Evolutionary conservation across 1,140 invertebrate genomes (phyloP), one percentile per base, ranked within the genome.

Genomic region (Scaptomyza pallida): DNA sequence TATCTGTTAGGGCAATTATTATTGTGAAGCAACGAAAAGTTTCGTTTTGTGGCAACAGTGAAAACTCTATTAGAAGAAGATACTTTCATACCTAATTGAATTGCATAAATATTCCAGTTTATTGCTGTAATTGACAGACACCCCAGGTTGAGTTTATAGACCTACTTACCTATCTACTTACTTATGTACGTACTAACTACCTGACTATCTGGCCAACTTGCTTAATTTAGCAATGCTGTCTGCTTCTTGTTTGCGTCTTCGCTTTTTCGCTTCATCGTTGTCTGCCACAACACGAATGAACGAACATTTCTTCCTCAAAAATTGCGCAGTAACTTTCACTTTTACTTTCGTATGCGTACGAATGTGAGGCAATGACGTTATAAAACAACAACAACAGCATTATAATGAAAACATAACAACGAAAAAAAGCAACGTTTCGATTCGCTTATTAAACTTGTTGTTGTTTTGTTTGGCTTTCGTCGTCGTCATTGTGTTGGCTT

Each of bases 301-400:
- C 81, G 44, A 37, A 72, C 2, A 82, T 86, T 88, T 88, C 82
- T 82, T 72, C 67, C 56, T 40, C 23, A 26, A 65, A 63, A 60
- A n/a, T n/a, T 55, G 59, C 35, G 37, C 59, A 69, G 64, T 60
- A 77, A 86, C 82, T 88, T 88, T 88, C 82, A 88, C 82, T 88
- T 88, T 88, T 88, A 89, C 82, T 88, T 88, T 88, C 78, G 71
- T 50, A 51, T 65, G 62, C 62, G 62, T 67, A 54, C 26, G 17
- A 37, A 54, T 54, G 55, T 68, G 64, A 63, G 51, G 59, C 67
- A 72, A 72, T 47, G 40, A 56, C 56, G 37, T 54, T 43, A 16
- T 43, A 52, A 47, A 52, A n/a, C 47, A 47, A 15, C 62, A 59
- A 33, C 43, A 69, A 37, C 23, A 26, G 6, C 23, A n/a, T n/a